Evolutionary conservation across 2,113 vertebrate species (phyloP).

Genomic region (Lonchura striata): DNA sequence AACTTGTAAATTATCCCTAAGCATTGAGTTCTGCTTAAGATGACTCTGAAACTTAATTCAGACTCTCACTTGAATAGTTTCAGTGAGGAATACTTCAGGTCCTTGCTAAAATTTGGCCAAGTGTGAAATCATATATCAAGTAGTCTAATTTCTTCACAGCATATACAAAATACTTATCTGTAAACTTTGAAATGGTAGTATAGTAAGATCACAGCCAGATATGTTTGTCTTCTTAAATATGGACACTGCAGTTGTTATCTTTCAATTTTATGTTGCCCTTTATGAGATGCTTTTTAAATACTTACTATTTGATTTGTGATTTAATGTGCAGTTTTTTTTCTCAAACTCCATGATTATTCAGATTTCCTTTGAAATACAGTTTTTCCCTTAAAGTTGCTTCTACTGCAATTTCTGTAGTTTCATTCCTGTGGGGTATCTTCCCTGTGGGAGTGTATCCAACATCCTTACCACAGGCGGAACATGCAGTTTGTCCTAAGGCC

Average conservation of each 20-base stretch:
- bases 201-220: not conserved
- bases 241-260: not conserved
- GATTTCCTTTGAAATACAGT: not conserved
- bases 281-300: not conserved
- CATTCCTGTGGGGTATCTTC: accelerated
- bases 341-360: not conserved
- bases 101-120: not conserved
- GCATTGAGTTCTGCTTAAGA: not conserved
- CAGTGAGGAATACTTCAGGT: not conserved
- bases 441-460: not conserved
- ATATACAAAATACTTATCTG: not conserved
- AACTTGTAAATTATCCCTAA: not conserved
- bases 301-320: not conserved
- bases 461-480: not conserved
- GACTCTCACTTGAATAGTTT: not conserved
- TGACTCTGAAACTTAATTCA: not conserved
- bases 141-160: not conserved
- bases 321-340: not conserved
- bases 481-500: not conserved
- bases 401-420: not conserved
- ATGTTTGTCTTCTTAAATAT: not conserved
- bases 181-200: not conserved
- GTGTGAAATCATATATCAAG: not conserved
- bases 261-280: not conserved
- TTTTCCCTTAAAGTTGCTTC: not conserved